These are phyloP conservation scores for Pemphredon lugubris DNA, from an alignment of 2,888 invertebrate species.

Conservation along the genomic window DNA sequence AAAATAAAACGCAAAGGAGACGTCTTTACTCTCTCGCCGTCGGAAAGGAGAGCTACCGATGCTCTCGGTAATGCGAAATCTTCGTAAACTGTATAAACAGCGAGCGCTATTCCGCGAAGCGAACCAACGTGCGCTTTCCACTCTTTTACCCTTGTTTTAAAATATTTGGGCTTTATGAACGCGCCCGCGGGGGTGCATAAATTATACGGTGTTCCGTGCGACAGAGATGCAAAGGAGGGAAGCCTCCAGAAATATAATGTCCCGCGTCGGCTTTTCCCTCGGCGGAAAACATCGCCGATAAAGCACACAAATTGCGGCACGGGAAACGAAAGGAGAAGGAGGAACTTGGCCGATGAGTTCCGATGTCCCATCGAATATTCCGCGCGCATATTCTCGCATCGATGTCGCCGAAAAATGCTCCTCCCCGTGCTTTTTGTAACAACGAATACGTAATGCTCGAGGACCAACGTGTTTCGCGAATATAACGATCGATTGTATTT, in stretches of 20 bases:
- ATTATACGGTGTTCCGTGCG: constrained; percentile 65
- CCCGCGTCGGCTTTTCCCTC: constrained; percentile 54
- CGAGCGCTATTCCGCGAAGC: constrained; percentile 26
- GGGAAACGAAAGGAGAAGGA: constrained; percentile 12
- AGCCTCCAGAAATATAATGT: constrained; percentile 61
- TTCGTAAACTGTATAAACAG: constrained; percentile 14
- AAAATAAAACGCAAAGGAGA: constrained; percentile 25
- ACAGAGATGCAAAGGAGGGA: constrained; percentile 45
- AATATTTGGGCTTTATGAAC: constrained; percentile 75
- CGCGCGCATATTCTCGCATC: constrained; percentile 20
- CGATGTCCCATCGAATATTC: constrained; percentile 60
- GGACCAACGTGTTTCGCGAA: too few relatives aligned
- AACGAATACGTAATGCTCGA: not conserved
- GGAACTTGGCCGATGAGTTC: constrained; percentile 44
- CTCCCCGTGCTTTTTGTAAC: not conserved
- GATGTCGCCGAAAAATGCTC: not conserved
- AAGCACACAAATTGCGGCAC: constrained; percentile 62
- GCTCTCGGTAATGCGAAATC: constrained; percentile 35
- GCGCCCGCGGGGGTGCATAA: constrained; percentile 75
- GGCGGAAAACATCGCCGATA: constrained; percentile 53
- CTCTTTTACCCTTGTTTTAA: constrained; percentile 73
- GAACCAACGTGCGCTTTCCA: constrained; percentile 56
- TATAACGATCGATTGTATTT: too few relatives aligned
- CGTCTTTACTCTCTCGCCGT: constrained; percentile 41
- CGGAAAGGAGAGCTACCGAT: constrained; percentile 42